phyloP scores from a whole-genome alignment of 2,797 vertebrate species.

The Siniperca undulata region DNA sequence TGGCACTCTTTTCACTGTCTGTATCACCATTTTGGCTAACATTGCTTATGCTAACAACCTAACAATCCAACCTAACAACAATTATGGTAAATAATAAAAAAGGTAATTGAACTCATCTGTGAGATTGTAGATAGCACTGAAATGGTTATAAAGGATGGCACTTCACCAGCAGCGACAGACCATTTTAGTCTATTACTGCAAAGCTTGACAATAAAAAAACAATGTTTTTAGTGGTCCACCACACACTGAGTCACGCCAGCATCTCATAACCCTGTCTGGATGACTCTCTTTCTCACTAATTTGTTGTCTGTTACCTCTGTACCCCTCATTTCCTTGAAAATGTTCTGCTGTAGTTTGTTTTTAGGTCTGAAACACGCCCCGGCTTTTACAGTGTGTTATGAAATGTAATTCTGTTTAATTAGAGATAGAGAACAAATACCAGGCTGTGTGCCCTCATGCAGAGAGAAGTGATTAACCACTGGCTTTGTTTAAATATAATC shows the following conservation, averaged over 20 bases:
- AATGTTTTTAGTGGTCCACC: background rate
- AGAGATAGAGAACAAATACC: conserved; percentile 72
- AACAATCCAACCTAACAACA: background rate
- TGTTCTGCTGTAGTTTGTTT: conserved; percentile 39
- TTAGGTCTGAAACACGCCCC: conserved; percentile 35
- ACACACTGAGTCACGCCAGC: background rate
- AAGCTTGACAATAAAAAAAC: background rate
- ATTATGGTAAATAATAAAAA: conserved; percentile 9
- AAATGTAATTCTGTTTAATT: conserved; percentile 80
- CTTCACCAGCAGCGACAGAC: background rate
- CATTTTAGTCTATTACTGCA: conserved; percentile 5
- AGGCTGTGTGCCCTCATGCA: conserved; percentile 66
- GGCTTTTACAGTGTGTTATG: conserved; percentile 66
- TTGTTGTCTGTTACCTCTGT: conserved; percentile 1
- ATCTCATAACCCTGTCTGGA: background rate
- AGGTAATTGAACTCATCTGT: conserved; percentile 11
- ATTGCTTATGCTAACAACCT: background rate
- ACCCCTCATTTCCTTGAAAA: conserved; percentile 38
- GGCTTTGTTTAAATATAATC: conserved; percentile 81
- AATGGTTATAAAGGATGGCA: background rate
- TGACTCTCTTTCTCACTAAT: background rate
- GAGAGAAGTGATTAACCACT: conserved; percentile 77
- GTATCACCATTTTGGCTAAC: background rate
- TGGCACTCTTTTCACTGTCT: background rate
- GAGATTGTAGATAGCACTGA: background rate